Base-by-base conservation (phyloP, 2,113 vertebrate species). In the Nyctereutes procyonoides region DNA sequence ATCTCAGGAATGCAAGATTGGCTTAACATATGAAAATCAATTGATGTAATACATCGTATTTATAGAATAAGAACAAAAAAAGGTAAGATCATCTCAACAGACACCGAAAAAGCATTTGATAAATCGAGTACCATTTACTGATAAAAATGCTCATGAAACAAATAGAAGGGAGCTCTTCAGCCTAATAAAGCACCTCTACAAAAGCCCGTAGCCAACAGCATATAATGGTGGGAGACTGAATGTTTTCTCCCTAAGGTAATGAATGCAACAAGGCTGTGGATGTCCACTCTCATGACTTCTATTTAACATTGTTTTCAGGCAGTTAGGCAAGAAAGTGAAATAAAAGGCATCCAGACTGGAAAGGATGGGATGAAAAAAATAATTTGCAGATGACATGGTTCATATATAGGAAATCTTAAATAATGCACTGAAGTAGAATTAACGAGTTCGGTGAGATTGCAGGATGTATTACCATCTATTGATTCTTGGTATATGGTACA, bases 1-100 rank as follows among this genome's bases (percentile, higher is more conserved):
- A 95, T 65, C 16, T 58, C 11, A 83, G n/a, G 56, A 90, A 63
- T 83, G 65, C 48, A 95, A 76, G 30, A 76, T 95, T 95, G 67
- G n/a, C 63, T 90, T 56, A 65, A 89, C 55, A 77, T 73, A 30
- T 83, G 55, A 79, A 92, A 83, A 58, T 83, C 35, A 92, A 3
- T 71, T 48, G 48, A n/a, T 13, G 63, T 79, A 55, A 55, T 93
- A 86, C 43, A 77, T 76, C 0, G 28, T 89, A 63, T 55, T 82
- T 71, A 15, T 63, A 94, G 77, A 73, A 35, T 73, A 43, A 83
- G 55, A 71, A 53, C 43, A 30, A 76, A 88, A 90, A 88, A 32
- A 16, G 11, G 16, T 8, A 51, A 2, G 55, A 30, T 88, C 48
- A 63, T 74, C 32, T 89, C 43, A 74, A 4, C 19, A 28, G 83